These are phyloP conservation scores for Agapetus fuscipes DNA, from an alignment of 2,888 invertebrate species.

Conservation along the genomic window DNA sequence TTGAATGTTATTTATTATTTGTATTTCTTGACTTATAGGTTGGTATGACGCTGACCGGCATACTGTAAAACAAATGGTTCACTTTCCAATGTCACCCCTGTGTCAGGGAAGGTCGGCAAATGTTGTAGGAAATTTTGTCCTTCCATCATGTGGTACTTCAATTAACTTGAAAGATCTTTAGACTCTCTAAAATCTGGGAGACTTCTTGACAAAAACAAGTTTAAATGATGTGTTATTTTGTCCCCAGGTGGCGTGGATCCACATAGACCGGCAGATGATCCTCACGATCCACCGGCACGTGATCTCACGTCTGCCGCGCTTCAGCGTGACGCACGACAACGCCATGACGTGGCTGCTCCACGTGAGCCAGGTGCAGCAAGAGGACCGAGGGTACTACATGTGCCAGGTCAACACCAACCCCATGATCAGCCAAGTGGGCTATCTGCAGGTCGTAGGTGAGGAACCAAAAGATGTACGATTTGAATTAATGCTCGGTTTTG, in stretches of 20 bases:
- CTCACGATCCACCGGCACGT: slow-evolving; percentile 87
- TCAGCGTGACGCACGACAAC: slow-evolving; percentile 84
- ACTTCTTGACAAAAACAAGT: neutral
- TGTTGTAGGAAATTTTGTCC: no score
- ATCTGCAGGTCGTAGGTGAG: slow-evolving; percentile 87
- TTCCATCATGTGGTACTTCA: no score
- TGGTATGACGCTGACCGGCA: no score
- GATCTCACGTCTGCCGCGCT: slow-evolving; percentile 81
- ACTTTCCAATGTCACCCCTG: no score
- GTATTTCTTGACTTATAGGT: no score
- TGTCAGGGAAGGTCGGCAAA: no score
- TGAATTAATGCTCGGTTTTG: neutral
- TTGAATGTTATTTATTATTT: no score
- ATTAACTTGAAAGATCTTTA: no score
- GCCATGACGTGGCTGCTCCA: slow-evolving; percentile 87
- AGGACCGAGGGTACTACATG: slow-evolving; percentile 86
- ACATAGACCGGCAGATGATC: slow-evolving; percentile 90
- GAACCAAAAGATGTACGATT: slow-evolving; percentile 21
- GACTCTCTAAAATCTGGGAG: no score
- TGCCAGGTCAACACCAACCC: slow-evolving; percentile 87
- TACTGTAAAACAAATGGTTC: no score
- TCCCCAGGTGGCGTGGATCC: slow-evolving; percentile 84
- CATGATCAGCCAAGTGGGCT: slow-evolving; percentile 92
- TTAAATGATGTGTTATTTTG: no score
- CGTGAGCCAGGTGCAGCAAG: slow-evolving; percentile 84